A percentile compares a stretch with the other conserved stretches of the same genome.
Evolutionary conservation across 2,113 vertebrate genomes (phyloP).

Genomic region (Psittacula cyanocephala): DNA sequence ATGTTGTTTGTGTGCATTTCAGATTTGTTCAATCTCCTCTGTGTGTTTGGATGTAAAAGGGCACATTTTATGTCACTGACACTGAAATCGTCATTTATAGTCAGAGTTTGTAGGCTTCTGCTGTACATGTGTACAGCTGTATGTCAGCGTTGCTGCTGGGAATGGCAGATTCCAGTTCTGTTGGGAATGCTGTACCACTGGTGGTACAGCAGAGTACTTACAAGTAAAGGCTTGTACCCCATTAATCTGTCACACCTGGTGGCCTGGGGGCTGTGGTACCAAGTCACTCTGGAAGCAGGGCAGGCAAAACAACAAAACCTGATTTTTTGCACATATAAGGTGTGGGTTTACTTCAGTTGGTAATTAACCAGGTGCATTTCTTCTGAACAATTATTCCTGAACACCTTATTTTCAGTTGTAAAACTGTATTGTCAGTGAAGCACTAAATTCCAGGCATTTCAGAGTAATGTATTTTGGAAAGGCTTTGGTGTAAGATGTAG

Average conservation of each 20-base stretch:
- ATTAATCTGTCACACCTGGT: background rate
- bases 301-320: background rate
- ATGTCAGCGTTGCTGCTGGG: background rate
- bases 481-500: background rate
- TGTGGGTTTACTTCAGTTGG: background rate
- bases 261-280: background rate
- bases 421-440: background rate
- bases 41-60: background rate
- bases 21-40: background rate
- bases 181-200: background rate
- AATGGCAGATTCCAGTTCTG: background rate
- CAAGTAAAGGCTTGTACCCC: background rate
- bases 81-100: background rate
- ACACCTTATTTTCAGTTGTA: background rate
- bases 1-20: background rate
- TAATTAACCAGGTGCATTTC: background rate
- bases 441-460: background rate
- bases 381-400: background rate
- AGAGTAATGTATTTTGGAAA: background rate
- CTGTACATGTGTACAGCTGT: background rate
- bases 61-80: background rate
- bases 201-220: no score
- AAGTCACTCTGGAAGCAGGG: background rate
- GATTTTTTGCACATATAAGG: background rate
- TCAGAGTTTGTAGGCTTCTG: background rate